phyloP scores from a whole-genome alignment of 2,888 invertebrate genomes.

The Allacma fusca region DNA sequence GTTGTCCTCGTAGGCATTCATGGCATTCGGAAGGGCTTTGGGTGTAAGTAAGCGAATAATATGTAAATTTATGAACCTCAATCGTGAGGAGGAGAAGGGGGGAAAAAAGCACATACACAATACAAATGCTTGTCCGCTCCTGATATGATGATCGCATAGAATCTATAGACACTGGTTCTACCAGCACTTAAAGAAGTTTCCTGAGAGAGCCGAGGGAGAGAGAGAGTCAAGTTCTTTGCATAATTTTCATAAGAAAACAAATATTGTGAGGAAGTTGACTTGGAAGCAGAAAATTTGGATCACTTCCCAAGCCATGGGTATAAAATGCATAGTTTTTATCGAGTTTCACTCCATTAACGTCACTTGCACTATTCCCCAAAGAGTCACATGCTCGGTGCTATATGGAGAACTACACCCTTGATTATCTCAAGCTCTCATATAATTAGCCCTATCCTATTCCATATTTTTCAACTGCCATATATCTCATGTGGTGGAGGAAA shows the following conservation, averaged over 20 bases:
- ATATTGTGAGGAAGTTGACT: constrained; percentile 18
- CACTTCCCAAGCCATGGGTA: not conserved
- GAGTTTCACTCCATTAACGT: constrained; percentile 13
- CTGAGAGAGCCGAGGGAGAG: not conserved
- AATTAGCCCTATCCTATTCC: too few relatives aligned
- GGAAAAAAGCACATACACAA: too few relatives aligned
- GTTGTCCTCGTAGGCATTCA: constrained; percentile 16
- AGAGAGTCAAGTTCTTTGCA: constrained; percentile 21
- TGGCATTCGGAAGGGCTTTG: not conserved
- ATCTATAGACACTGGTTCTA: too few relatives aligned
- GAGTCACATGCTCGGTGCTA: not conserved
- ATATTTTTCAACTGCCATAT: too few relatives aligned
- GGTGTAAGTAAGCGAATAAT: not conserved
- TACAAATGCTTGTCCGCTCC: too few relatives aligned
- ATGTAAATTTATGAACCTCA: constrained; percentile 15
- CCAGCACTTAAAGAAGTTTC: too few relatives aligned
- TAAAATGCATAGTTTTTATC: constrained; percentile 13
- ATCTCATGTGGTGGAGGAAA: too few relatives aligned
- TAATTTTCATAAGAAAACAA: constrained; percentile 27
- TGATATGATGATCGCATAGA: not conserved
- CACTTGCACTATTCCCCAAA: constrained; percentile 3
- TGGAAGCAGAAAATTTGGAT: not conserved
- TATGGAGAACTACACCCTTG: too few relatives aligned
- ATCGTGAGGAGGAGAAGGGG: not conserved
- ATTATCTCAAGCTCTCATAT: too few relatives aligned